Percentiles rank a stretch among this genome's conserved stretches.
Evolutionary conservation across 2,797 vertebrate species (phyloP).

Genomic region (Protonibea diacanthus): DNA sequence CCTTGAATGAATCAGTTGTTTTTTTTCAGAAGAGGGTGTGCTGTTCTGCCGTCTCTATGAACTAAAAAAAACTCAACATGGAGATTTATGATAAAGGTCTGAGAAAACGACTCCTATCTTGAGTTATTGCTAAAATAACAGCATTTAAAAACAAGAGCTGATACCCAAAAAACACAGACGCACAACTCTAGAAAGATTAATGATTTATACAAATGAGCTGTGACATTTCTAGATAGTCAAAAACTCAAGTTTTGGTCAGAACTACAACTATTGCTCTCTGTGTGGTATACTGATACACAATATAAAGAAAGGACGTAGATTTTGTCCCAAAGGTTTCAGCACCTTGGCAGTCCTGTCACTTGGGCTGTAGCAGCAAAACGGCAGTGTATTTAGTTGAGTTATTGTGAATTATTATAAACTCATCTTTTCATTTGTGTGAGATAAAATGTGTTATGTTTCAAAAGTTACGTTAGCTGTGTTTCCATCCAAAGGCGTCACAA

Average conservation of each 20-base stretch:
- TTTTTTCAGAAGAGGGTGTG: slow-evolving; percentile 7
- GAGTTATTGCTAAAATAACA: slow-evolving; percentile 30
- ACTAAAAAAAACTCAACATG: slow-evolving; percentile 34
- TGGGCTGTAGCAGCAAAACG: no score
- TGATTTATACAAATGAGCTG: slow-evolving; percentile 24
- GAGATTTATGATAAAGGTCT: slow-evolving; percentile 46
- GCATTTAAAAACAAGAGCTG: not conserved
- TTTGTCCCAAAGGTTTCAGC: no score
- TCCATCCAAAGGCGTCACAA: no score
- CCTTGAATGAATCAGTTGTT: slow-evolving; percentile 23
- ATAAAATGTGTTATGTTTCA: no score
- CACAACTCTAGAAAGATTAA: not conserved
- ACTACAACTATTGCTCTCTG: no score
- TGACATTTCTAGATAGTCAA: not conserved
- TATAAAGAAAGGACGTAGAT: no score
- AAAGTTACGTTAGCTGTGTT: no score
- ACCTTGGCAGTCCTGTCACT: no score
- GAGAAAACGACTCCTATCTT: slow-evolving; percentile 26
- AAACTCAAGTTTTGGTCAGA: not conserved
- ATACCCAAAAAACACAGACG: slow-evolving; percentile 21
- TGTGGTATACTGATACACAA: no score
- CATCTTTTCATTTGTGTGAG: no score
- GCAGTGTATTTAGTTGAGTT: no score
- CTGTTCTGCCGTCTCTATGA: slow-evolving; percentile 6
- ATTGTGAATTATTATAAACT: no score